Evolutionary conservation across 2,113 vertebrate genomes (phyloP), one percentile per base, ranked within the genome.

Genomic region (Sebastes schlegelii): DNA sequence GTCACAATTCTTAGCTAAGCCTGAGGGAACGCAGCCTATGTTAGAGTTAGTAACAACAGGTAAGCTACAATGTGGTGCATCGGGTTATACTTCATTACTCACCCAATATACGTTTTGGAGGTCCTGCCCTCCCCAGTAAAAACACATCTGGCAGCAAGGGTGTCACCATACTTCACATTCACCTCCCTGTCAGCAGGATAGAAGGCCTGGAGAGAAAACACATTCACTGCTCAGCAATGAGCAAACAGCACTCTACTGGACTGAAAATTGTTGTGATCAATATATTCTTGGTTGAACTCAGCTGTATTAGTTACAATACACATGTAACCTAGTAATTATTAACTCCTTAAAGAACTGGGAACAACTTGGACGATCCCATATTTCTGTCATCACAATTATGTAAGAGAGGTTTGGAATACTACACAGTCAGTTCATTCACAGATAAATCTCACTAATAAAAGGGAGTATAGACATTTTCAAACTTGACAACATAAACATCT

Each of bases 61-160:
- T 64, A 2, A 54, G 19, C 34, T 57, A 45, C 16, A 51, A 2
- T 55, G 42, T 16, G 5, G 1, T 57, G 6, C 1, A 57, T 43
- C 26, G 4, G 5, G 9, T 55, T 79, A 49, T 21, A 43, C 17
- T 48, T 13, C 4, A 52, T 4, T 79, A 89, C 94, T 95, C 95
- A 99, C 98, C 98, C 98, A 60, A 99, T 99, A 54, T 92, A 95
- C 0, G 98, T 99, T 71, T 95, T 93, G 64, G 96, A 92, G 82
- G 95, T 96, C 92, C 94, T 96, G 77, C 97, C 97, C 84, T 99
- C 97, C 16, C 98, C 98, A 64, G 95, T 97, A 83, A 99, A 99
- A 6, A 99, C 93, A 90, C 98, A 99, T 91, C 98, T 96, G 83
- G 98, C 97, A 72, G 97, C 97, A 6, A 99, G 71, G 17, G 93